These are phyloP conservation scores for Periophthalmus modestus DNA, from an alignment of 2,113 vertebrate species.

Conservation along the genomic window DNA sequence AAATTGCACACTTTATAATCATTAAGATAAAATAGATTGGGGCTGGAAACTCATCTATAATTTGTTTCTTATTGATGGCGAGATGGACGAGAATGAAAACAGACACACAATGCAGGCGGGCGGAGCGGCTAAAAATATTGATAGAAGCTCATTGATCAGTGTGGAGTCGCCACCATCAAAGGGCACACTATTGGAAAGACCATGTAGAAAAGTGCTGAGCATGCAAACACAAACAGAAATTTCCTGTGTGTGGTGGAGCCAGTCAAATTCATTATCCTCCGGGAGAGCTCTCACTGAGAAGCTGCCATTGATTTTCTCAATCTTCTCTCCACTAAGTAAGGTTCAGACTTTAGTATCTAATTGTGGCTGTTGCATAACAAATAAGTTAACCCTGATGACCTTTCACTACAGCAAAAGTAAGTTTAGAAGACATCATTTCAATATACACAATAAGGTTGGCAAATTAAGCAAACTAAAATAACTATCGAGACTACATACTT, in stretches of 20 bases:
- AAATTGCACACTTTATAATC: constrained; percentile 7
- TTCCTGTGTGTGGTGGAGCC: constrained; percentile 39
- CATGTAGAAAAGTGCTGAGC: constrained; percentile 62
- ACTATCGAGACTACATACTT: too few relatives aligned
- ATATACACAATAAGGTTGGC: neutral
- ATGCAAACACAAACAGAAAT: constrained; percentile 49
- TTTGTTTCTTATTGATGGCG: constrained; percentile 37
- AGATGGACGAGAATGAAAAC: constrained; percentile 23
- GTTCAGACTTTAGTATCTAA: constrained; percentile 34
- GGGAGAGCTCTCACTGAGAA: constrained; percentile 51
- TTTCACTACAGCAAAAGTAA: neutral
- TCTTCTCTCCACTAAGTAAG: constrained; percentile 39
- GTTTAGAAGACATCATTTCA: neutral
- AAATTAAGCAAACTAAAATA: neutral
- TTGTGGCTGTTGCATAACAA: constrained; percentile 26
- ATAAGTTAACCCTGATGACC: constrained; percentile 19
- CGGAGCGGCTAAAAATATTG: constrained; percentile 49
- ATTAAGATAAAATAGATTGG: constrained; percentile 16
- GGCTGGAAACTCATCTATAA: constrained; percentile 22
- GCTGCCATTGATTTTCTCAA: constrained; percentile 67
- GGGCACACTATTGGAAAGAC: constrained; percentile 49
- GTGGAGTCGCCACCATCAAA: constrained; percentile 57
- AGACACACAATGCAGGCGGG: constrained; percentile 23
- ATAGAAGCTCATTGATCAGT: constrained; percentile 60
- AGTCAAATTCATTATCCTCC: constrained; percentile 59